Base-by-base conservation (phyloP, 2,113 vertebrate genomes). In the Eclectus roratus region DNA sequence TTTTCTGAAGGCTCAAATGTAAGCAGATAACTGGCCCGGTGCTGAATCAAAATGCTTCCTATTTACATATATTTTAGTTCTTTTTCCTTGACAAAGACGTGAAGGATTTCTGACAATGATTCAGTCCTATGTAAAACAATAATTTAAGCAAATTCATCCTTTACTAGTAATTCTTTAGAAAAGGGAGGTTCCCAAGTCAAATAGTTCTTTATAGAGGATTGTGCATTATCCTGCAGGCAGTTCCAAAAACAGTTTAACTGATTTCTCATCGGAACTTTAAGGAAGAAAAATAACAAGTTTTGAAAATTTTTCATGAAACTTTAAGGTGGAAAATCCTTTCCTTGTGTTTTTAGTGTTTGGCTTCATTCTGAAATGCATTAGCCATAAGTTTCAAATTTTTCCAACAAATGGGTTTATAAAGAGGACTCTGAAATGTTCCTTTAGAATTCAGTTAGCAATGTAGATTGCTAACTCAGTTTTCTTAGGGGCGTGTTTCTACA, bases 131-230 rank as follows among this genome's bases (percentile, higher is more conserved):
- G 0, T 39, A 33, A 56, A 84, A 88, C 33, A 91, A 55, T 91
- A 91, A 69, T 25, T 84, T 71, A 46, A 11, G 58, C 86, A 43
- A 89, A 74, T 76, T 50, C 29, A n/a, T 73, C 46, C n/a, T 96
- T 91, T 74, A 47, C 7, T 70, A 74, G 41, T 52, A 91, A 79
- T 95, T 97, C 88, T 88, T 89, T 74, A 69, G 74, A 84, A 91
- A 61, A 63, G 64, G 77, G 60, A 78, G 66, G 33, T 81, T 96
- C 71, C 80, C 39, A 64, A 91, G 52, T 88, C 19, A 83, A 80
- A 71, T 27, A 85, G 23, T 89, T 96, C n/a, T 88, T 92, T 79
- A 88, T 80, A 82, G 88, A 96, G 77, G 39, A 49, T 74, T 88
- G 50, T 80, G 55, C 35, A 61, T 86, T 89, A 35, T 71, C 13